Evolutionary conservation across 2,113 vertebrate genomes (phyloP).

Genomic region (Alligator sinensis): DNA sequence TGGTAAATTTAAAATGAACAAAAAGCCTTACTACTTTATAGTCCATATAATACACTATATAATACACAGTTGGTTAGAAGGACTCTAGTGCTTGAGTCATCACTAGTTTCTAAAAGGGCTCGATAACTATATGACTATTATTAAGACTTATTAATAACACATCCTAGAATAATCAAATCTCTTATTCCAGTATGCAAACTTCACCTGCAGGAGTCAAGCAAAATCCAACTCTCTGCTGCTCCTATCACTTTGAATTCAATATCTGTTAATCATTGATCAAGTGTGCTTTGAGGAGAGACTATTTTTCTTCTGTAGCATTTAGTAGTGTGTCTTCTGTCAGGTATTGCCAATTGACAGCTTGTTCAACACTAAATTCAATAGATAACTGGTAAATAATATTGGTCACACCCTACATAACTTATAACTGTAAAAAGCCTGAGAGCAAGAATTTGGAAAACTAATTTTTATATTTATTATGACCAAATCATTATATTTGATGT

Average conservation of each 20-base stretch:
- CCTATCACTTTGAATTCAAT: constrained; percentile 22
- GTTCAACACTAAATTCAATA: constrained; percentile 13
- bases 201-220: constrained; percentile 25
- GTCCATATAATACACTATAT: not conserved
- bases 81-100: constrained; percentile 40
- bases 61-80: constrained; percentile 46
- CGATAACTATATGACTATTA: constrained; percentile 62
- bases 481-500: not conserved
- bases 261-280: constrained; percentile 50
- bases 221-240: constrained; percentile 43
- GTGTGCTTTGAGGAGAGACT: constrained; percentile 22
- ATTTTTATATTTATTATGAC: not conserved
- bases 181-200: constrained; percentile 33
- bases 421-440: constrained; percentile 22
- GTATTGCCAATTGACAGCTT: not conserved
- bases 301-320: constrained; percentile 37
- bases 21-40: constrained; percentile 22
- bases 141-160: constrained; percentile 55
- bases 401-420: constrained; percentile 7
- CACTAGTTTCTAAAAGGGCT: constrained; percentile 34
- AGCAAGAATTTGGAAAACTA: not conserved
- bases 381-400: not conserved
- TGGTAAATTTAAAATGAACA: constrained; percentile 57
- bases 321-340: not conserved
- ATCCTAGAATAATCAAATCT: constrained; percentile 58